phyloP scores from a whole-genome alignment of 2,113 vertebrate species.

The Serinus canaria region DNA sequence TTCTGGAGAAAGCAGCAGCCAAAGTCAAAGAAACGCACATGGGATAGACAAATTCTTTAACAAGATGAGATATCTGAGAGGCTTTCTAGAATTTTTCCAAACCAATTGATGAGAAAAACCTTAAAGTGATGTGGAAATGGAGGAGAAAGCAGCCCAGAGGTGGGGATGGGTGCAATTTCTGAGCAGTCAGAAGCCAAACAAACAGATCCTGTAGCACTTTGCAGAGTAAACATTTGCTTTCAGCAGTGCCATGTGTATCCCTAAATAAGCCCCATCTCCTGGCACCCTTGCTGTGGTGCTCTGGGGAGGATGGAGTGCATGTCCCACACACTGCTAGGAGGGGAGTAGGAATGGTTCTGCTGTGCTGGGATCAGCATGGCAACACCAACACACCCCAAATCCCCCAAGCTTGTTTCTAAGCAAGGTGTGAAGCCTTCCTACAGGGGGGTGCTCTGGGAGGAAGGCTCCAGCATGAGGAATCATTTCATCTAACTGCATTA shows the following conservation, averaged over 20 bases:
- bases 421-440: neutral
- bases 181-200: neutral
- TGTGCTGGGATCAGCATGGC: neutral
- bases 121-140: no score
- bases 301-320: fast-evolving
- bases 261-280: neutral
- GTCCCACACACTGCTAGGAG: neutral
- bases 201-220: neutral
- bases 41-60: neutral
- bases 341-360: neutral
- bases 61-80: neutral
- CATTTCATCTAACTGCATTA: neutral
- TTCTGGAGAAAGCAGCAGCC: neutral
- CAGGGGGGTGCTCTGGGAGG: neutral
- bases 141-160: neutral
- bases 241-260: neutral
- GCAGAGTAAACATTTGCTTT: neutral
- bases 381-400: neutral
- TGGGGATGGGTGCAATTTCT: neutral
- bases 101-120: neutral
- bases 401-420: fast-evolving
- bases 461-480: neutral
- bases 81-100: neutral
- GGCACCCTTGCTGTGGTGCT: neutral
- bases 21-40: fast-evolving